These are phyloP conservation scores for Asteroscopus sphinx DNA, from an alignment of 2,888 invertebrate genomes.

Conservation along the genomic window DNA sequence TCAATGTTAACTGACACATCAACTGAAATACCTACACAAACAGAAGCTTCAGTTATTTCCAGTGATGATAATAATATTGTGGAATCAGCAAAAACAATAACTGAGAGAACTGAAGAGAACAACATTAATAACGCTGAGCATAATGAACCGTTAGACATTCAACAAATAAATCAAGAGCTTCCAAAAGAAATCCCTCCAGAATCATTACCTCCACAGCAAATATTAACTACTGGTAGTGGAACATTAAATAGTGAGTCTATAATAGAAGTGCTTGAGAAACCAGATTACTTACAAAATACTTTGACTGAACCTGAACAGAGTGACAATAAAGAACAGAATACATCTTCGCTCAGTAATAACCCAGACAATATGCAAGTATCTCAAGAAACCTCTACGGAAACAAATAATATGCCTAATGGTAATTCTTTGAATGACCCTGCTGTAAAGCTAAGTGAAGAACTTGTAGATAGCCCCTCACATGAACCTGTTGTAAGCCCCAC, in stretches of 20 bases:
- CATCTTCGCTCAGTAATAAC: slow-evolving; percentile 55
- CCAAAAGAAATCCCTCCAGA: slow-evolving; percentile 26
- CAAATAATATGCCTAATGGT: slow-evolving; percentile 56
- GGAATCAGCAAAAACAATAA: slow-evolving; percentile 15
- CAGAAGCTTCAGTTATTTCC: slow-evolving; percentile 8
- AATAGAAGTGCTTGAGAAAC: slow-evolving; percentile 64
- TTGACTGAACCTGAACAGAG: slow-evolving; percentile 55
- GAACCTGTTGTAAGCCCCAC: slow-evolving; percentile 3
- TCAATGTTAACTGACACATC: neutral
- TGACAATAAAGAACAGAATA: slow-evolving; percentile 67
- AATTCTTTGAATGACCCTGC: slow-evolving; percentile 30
- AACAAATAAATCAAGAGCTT: slow-evolving; percentile 23
- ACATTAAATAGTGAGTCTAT: slow-evolving; percentile 45
- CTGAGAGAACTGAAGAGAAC: slow-evolving; percentile 7
- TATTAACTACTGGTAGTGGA: slow-evolving; percentile 53
- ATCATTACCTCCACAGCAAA: slow-evolving; percentile 44
- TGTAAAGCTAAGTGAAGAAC: slow-evolving; percentile 11
- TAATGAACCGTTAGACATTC: slow-evolving; percentile 12
- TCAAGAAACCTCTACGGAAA: slow-evolving; percentile 50
- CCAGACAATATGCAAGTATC: slow-evolving; percentile 49
- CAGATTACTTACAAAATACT: slow-evolving; percentile 60
- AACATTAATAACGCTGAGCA: neutral
- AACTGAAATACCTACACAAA: slow-evolving; percentile 3
- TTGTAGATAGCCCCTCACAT: slow-evolving; percentile 15
- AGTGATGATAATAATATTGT: slow-evolving; percentile 11